These are phyloP conservation scores for Parotia lawesii DNA, from an alignment of 2,113 vertebrate species.

Conservation along the genomic window DNA sequence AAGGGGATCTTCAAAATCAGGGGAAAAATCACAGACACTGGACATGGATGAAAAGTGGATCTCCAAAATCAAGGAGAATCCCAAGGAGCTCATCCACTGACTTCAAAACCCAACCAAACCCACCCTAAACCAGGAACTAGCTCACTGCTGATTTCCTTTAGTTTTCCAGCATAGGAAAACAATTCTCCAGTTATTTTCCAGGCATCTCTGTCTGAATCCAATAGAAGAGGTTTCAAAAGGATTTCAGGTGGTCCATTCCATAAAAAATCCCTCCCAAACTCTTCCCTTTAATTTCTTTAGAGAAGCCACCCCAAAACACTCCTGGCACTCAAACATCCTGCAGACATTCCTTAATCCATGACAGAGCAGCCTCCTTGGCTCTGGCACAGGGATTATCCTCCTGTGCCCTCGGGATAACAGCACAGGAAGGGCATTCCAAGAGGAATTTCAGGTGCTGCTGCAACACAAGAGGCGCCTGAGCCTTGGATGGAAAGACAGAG, in stretches of 20 bases:
- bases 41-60: background rate
- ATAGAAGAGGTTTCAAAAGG: background rate
- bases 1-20: background rate
- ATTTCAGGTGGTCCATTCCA: background rate
- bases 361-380: background rate
- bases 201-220: background rate
- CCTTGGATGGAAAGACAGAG: background rate
- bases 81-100: background rate
- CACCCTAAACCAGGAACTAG: background rate
- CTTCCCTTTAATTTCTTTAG: background rate
- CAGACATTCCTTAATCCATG: background rate
- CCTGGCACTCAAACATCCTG: background rate
- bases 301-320: background rate
- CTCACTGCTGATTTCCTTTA: background rate
- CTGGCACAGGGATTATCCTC: background rate
- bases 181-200: background rate
- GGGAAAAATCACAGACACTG: background rate
- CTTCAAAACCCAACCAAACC: background rate
- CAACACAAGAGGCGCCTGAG: background rate
- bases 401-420: fast-evolving
- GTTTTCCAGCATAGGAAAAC: background rate
- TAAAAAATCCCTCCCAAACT: background rate
- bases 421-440: background rate
- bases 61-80: background rate
- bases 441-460: background rate